Conservation (phyloP, 2,113 vertebrate species). For the Brachypodius melanocephalos region DNA sequence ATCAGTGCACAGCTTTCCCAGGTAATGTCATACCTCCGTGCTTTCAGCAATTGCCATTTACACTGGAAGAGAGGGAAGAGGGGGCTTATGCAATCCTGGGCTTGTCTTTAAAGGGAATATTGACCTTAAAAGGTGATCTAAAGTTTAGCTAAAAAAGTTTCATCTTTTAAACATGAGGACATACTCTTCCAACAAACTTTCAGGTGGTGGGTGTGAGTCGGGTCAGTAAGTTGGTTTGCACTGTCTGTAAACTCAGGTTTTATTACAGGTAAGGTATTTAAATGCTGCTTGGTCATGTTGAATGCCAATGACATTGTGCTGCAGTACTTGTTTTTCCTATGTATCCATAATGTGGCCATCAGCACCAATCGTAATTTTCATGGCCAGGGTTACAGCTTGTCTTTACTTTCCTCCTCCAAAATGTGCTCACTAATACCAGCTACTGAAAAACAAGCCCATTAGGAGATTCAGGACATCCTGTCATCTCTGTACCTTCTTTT, state of each 20-base stretch:
- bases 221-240: neutral
- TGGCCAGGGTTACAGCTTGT: neutral
- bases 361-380: neutral
- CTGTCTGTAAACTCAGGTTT: neutral
- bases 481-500: neutral
- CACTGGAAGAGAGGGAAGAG: neutral
- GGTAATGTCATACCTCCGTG: neutral
- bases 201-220: fast-evolving
- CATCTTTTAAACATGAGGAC: neutral
- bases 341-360: neutral
- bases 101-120: neutral
- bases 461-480: neutral
- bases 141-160: neutral
- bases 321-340: neutral
- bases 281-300: neutral
- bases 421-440: neutral
- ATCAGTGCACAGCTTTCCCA: constrained; percentile 1
- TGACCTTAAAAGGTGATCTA: neutral
- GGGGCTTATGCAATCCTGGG: neutral
- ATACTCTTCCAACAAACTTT: neutral
- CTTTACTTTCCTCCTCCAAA: neutral
- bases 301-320: neutral
- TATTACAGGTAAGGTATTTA: neutral
- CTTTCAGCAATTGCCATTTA: neutral
- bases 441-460: neutral